phyloP scores from a whole-genome alignment of 2,797 vertebrate genomes.

The Onychomys arenicola region DNA sequence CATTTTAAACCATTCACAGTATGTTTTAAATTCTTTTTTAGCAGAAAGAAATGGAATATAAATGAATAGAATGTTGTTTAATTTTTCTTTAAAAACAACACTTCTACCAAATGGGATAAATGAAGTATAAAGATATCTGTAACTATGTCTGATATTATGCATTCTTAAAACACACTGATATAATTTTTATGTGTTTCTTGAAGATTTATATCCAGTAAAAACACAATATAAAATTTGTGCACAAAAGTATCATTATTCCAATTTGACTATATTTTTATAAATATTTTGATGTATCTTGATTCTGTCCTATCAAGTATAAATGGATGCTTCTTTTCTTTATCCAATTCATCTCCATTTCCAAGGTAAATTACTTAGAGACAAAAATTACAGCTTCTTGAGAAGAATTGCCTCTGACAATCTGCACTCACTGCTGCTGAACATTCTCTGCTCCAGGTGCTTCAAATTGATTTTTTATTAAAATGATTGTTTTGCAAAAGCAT shows the following conservation, averaged over 20 bases:
- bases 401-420: conserved; percentile 46
- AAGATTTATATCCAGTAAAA: neutral
- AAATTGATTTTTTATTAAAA: conserved; percentile 63
- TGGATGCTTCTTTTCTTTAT: neutral
- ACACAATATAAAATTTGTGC: neutral
- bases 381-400: conserved; percentile 2
- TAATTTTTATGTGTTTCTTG: neutral
- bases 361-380: conserved; percentile 55
- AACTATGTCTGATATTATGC: neutral
- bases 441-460: neutral
- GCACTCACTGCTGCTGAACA: neutral
- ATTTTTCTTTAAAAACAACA: neutral
- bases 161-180: neutral
- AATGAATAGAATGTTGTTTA: neutral
- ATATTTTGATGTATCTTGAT: conserved; percentile 30
- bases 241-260: neutral
- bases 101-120: neutral
- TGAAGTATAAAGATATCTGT: neutral
- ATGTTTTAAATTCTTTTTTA: neutral
- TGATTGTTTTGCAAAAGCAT: conserved; percentile 1
- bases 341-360: neutral
- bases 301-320: neutral
- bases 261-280: neutral
- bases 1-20: neutral
- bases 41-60: neutral